Percentiles rank a stretch among this genome's conserved stretches.
Evolutionary conservation across 2,113 vertebrate species (phyloP).

Genomic region (Laticauda colubrina): DNA sequence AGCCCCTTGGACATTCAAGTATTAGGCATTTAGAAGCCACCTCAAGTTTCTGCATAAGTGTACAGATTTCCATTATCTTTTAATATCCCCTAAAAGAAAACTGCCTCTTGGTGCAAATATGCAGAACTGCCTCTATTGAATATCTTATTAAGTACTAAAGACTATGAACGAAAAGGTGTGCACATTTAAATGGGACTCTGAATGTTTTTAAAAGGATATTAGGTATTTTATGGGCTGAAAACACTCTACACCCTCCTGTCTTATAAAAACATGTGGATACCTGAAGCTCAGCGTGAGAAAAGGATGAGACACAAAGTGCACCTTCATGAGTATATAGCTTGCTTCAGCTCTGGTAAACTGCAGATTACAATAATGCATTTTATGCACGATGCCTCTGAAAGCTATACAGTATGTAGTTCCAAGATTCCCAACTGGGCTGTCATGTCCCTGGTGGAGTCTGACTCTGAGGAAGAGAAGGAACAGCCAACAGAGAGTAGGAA

Average conservation of each 20-base stretch:
- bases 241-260: background rate
- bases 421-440: background rate
- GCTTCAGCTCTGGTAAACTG: background rate
- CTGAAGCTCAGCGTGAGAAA: background rate
- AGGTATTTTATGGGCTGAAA: background rate
- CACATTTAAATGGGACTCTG: background rate
- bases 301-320: background rate
- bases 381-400: background rate
- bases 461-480: too few species aligned
- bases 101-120: background rate
- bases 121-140: background rate
- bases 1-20: background rate
- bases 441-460: too few species aligned
- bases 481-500: too few species aligned
- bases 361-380: background rate
- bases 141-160: background rate
- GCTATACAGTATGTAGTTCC: background rate
- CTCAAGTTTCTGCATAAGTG: background rate
- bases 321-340: background rate
- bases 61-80: conserved; percentile 2
- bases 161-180: background rate
- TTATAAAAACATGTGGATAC: background rate
- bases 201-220: background rate
- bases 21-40: background rate
- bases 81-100: background rate